Base-by-base conservation (phyloP, 2,888 invertebrate genomes). In the Eretmocerus hayati region DNA sequence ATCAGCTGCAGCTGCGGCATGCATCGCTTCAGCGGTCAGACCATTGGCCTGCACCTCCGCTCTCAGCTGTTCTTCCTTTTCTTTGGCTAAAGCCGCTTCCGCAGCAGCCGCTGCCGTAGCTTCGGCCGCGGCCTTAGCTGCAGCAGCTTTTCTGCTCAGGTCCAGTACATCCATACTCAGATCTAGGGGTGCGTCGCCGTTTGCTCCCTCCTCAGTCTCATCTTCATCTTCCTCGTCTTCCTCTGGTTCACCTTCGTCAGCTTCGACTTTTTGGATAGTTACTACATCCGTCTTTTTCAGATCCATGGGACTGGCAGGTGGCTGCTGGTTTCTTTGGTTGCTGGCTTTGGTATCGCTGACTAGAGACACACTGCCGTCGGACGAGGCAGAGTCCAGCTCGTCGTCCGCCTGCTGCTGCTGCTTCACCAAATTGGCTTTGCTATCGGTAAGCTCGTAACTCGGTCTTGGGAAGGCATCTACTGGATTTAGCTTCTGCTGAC, bases 151-250 rank as follows among this genome's bases (percentile, higher is more conserved):
- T 65, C 87, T 87, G 66, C 89, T 89, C 54, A 91, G 77, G 73
- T 91, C 90, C 38, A 90, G 75, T 4, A 85, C 89, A 67, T 87
- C 85, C 72, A 84, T 85, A 46, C 83, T 83, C 21, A 87, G 75
- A 69, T 89, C 87, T 46, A 88, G 77, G 0, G 87, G 81, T 20
- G 78, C 69, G 52, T 72, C 72, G 16, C 69, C 67, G 22, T 56
- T 57, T 2, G 46, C 41, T 33, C 39, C 57, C 9, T 35, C 47
- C 4, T 57, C 54, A 2, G 15, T 5, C 5, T 15, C 5, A 11
- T n/a, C 18, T 5, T 6, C 15, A 13, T 13, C n/a, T 18, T 46
- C 41, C 32, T 37, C 57, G 9, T 36, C 48, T 5, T 57, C 55
- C 9, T 11, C 38, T 2, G n/a, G 2, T 16, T 35, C 3, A 42